Conservation (phyloP, 2,888 invertebrate species). For the Conomelus anceps region DNA sequence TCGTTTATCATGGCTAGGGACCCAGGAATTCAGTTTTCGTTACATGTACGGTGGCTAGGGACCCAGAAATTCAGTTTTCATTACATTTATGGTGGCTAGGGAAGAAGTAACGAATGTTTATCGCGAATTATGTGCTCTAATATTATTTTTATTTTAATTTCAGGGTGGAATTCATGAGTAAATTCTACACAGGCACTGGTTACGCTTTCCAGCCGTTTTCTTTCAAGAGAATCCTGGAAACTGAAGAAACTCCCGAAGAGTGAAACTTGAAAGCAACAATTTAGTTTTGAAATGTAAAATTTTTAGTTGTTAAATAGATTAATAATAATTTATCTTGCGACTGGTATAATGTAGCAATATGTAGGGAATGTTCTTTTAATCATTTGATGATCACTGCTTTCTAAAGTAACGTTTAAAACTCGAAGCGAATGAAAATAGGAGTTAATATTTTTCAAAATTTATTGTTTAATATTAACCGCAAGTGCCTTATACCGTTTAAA, state of each 20-base stretch:
- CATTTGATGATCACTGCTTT: too few relatives aligned
- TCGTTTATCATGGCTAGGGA: too few relatives aligned
- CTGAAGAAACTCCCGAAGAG: background rate
- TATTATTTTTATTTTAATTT: background rate
- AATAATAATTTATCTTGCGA: background rate
- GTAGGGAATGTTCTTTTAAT: background rate
- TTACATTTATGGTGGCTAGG: too few relatives aligned
- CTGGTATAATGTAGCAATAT: background rate
- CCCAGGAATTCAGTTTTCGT: too few relatives aligned
- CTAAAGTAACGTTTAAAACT: too few relatives aligned
- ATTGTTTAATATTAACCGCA: background rate
- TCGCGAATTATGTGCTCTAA: background rate
- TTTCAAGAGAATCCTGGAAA: conserved; percentile 16
- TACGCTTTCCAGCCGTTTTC: conserved; percentile 19
- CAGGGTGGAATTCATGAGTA: conserved; percentile 24
- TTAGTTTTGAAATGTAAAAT: background rate
- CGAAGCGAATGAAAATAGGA: background rate
- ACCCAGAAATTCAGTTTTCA: too few relatives aligned
- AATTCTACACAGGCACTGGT: conserved; percentile 18
- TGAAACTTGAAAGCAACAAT: background rate
- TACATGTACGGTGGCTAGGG: too few relatives aligned
- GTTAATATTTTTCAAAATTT: background rate
- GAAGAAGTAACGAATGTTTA: too few relatives aligned
- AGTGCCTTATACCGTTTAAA: background rate
- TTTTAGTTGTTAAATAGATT: background rate